Conservation (phyloP, 2,888 invertebrate genomes). For the Vanessa cardui region DNA sequence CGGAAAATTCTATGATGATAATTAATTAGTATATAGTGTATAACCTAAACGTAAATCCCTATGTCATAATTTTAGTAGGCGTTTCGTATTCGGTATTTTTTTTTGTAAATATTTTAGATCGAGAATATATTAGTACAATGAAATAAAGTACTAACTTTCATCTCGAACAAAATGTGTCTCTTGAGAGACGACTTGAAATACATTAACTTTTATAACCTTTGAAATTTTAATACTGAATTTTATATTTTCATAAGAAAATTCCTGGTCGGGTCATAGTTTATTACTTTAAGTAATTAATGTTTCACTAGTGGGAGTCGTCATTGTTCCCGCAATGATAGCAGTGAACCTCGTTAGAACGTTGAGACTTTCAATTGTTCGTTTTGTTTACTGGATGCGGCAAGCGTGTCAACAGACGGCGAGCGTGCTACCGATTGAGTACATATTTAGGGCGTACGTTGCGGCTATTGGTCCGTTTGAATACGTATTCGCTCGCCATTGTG, state of each 20-base stretch:
- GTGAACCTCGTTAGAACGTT: not conserved
- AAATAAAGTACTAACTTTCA: not conserved
- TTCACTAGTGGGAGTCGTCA: not conserved
- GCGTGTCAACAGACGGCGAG: not conserved
- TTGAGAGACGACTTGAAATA: not conserved
- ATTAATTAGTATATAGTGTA: too few species aligned
- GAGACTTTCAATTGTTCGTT: not conserved
- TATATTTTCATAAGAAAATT: too few species aligned
- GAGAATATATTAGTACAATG: not conserved
- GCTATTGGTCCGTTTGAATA: not conserved
- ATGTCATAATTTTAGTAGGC: too few species aligned
- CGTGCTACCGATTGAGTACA: not conserved
- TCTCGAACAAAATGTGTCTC: not conserved
- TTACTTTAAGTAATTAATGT: too few species aligned
- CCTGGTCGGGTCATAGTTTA: too few species aligned
- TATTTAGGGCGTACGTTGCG: not conserved
- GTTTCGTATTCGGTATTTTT: too few species aligned
- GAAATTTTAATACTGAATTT: too few species aligned
- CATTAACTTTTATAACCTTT: too few species aligned
- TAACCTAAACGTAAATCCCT: too few species aligned
- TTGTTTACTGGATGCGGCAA: not conserved
- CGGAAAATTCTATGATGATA: too few species aligned
- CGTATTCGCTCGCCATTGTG: not conserved
- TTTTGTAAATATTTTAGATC: too few species aligned
- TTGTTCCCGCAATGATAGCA: not conserved